Percentiles rank a stretch among this genome's conserved stretches.
phyloP scores from a whole-genome alignment of 2,797 vertebrate species.

The Uromys caudimaculatus region DNA sequence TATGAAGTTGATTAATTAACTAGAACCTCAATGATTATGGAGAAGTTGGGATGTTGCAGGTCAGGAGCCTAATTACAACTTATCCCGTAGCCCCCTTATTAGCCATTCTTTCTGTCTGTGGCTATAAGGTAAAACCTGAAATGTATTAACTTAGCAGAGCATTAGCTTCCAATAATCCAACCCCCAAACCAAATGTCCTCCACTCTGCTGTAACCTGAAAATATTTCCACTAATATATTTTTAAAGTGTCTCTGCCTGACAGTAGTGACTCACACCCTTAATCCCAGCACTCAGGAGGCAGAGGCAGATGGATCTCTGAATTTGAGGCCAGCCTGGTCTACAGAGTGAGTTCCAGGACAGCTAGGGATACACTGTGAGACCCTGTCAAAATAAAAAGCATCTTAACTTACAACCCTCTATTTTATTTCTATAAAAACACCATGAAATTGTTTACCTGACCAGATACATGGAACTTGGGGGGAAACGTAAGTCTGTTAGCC shows the following conservation, averaged over 20 bases:
- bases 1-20: background rate
- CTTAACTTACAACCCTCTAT: background rate
- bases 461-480: background rate
- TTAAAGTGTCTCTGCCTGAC: background rate
- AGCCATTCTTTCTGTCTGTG: background rate
- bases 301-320: background rate
- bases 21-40: background rate
- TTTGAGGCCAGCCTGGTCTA: background rate
- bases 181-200: background rate
- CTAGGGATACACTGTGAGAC: background rate
- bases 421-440: background rate
- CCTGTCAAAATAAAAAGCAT: background rate
- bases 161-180: too few species aligned
- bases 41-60: background rate
- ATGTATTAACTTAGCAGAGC: background rate
- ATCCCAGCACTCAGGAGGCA: background rate
- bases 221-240: background rate
- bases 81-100: background rate
- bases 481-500: background rate
- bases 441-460: too few species aligned
- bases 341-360: background rate
- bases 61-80: background rate
- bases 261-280: background rate
- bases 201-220: background rate
- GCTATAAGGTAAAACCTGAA: background rate